Conservation (phyloP, 2,113 vertebrate genomes). For the Myrmecobius fasciatus region DNA sequence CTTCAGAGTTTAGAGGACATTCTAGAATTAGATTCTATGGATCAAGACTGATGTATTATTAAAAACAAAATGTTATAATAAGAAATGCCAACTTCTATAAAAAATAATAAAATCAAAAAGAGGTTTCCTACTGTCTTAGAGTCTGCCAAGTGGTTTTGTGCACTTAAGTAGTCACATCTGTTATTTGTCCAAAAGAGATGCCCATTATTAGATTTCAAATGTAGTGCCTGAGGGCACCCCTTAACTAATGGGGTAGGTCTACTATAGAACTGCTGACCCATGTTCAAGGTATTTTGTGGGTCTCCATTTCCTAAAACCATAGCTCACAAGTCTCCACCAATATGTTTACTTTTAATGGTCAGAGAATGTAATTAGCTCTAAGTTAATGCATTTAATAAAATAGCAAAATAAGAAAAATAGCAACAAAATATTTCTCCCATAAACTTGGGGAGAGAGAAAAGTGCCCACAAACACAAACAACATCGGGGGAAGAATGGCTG, state of each 20-base stretch:
- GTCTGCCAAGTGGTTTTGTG: constrained; percentile 24
- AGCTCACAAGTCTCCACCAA: not conserved
- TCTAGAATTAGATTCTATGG: not conserved
- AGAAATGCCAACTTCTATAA: not conserved
- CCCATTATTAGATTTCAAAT: constrained; percentile 33
- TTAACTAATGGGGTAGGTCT: not conserved
- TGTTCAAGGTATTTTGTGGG: not conserved
- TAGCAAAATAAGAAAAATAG: not conserved
- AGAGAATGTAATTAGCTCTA: not conserved
- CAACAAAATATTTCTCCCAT: not conserved
- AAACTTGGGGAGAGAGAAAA: not conserved
- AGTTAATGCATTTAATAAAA: not conserved
- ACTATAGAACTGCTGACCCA: not conserved
- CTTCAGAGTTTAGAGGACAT: too few relatives aligned
- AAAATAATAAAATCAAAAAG: not conserved
- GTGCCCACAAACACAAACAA: not conserved
- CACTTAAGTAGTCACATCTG: constrained; percentile 13
- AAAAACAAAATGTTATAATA: not conserved
- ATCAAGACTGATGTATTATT: not conserved
- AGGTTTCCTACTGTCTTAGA: constrained; percentile 24
- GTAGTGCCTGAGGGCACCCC: not conserved
- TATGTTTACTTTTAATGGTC: not conserved
- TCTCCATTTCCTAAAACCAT: not conserved
- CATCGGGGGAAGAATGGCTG: not conserved
- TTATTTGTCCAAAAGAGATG: not conserved